Evolutionary conservation across 2,113 vertebrate genomes (phyloP).

Genomic region (Sebastes schlegelii): DNA sequence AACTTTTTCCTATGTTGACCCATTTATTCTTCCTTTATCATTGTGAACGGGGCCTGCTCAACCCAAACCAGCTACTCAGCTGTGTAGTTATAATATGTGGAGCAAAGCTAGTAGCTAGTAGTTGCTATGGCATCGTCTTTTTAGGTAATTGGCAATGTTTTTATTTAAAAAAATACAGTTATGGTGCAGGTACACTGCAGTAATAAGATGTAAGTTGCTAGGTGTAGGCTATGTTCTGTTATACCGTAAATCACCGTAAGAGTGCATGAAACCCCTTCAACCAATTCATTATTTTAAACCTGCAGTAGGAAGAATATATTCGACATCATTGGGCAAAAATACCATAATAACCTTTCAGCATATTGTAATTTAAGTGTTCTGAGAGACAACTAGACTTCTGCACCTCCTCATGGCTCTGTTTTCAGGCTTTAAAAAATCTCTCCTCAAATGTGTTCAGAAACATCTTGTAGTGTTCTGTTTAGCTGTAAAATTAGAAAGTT

Average conservation of each 20-base stretch:
- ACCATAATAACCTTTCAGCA: too few species aligned
- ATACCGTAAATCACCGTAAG: not conserved
- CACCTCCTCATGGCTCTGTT: too few species aligned
- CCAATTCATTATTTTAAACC: not conserved
- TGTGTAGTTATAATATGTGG: not conserved
- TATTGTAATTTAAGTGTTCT: too few species aligned
- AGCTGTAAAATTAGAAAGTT: too few species aligned
- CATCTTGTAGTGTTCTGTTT: too few species aligned
- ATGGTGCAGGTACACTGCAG: not conserved
- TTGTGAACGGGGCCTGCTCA: not conserved
- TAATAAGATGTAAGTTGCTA: not conserved
- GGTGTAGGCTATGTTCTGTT: not conserved
- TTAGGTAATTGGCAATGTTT: not conserved
- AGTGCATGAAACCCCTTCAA: not conserved
- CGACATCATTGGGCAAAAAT: too few species aligned
- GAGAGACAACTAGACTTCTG: too few species aligned
- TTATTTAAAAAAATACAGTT: too few species aligned
- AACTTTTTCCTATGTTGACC: slow-evolving; percentile 31
- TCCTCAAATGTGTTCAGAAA: too few species aligned
- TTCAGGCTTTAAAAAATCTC: too few species aligned
- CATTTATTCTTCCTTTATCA: slow-evolving; percentile 34
- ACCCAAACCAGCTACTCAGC: not conserved
- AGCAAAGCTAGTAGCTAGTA: not conserved
- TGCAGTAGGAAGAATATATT: too few species aligned
- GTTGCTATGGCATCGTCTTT: not conserved